A percentile compares a stretch with the other conserved stretches of the same genome.
These are phyloP conservation scores for Ectemnius continuus DNA, from an alignment of 2,888 invertebrate genomes.

Conservation along the genomic window DNA sequence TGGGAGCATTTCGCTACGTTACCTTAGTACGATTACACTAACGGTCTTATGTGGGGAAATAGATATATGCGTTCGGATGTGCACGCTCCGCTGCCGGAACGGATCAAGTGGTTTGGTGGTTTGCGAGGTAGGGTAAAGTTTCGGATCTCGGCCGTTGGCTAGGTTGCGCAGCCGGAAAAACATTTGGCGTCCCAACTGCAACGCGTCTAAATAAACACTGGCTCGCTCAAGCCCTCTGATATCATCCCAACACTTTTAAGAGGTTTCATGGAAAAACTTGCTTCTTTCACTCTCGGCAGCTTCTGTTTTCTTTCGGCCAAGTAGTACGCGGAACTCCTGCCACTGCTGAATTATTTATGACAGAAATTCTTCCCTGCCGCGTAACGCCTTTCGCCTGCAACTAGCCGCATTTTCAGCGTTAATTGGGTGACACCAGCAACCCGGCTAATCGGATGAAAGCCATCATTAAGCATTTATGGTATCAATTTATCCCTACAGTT, in stretches of 20 bases:
- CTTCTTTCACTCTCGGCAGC: too few species aligned
- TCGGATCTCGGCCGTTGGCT: conserved; percentile 30
- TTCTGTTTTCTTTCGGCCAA: too few species aligned
- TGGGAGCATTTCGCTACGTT: conserved; percentile 16
- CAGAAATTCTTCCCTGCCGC: background rate
- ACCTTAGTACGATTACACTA: too few species aligned
- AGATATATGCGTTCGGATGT: background rate
- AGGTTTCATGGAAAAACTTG: too few species aligned
- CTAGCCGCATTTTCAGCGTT: background rate
- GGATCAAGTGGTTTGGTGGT: conserved; percentile 52
- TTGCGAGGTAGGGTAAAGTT: conserved; percentile 44
- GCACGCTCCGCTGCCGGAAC: conserved; percentile 26
- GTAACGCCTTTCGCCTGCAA: background rate
- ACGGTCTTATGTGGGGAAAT: background rate
- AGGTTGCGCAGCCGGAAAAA: conserved; percentile 43
- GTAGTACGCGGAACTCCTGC: too few species aligned
- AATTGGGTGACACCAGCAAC: background rate
- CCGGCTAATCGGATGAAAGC: background rate
- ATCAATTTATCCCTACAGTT: conserved; percentile 23
- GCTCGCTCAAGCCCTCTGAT: too few species aligned
- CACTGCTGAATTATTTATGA: background rate
- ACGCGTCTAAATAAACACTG: too few species aligned
- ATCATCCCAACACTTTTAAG: too few species aligned
- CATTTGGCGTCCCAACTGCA: conserved; percentile 10
- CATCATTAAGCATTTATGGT: conserved; percentile 10